Base-by-base conservation (phyloP, 1,140 invertebrate genomes). In the Schlechtendalia chinensis region DNA sequence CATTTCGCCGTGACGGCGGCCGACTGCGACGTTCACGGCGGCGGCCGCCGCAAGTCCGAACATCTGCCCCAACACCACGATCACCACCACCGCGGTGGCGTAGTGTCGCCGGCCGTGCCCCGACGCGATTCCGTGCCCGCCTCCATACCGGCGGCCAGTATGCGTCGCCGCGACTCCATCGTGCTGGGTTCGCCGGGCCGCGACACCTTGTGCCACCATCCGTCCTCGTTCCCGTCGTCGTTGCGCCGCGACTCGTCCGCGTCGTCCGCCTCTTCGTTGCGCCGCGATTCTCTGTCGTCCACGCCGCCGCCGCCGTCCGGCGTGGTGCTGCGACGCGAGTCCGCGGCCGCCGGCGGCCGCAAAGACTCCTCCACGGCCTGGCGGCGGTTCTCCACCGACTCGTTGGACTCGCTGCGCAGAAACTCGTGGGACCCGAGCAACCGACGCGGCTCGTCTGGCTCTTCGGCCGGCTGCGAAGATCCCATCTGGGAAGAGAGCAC, bases 341-440 rank as follows among this genome's bases (percentile, higher is more conserved):
- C 67, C 2, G 1, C 50, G 24, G 63, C 19, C 45, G 27, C 45
- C 12, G 77, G 63, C 65, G 77, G 63, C 65, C 65, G 81, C 22
- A 74, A 47, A 29, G 65, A 72, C 27, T 74, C 65, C 5, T 47
- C 65, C 22, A 59, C 81, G 32, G 87, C 88, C 81, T 88, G 89
- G 1, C 83, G 88, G 22, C 59, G 89, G 56, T 91, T 90, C 61
- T 93, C 92, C 0, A 90, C 90, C 6, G 91, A 93, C 85, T 93
- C 91, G 0, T 84, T 92, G 83, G 91, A 92, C 85, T 89, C 89
- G 65, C 83, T 86, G 45, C 89, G 90, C 85, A 88, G 91, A 80
- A 89, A 89, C 83, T 90, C 89, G 14, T 92, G 90, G 90, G 91
- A 93, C 83, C 86, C 89, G 10, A 89, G 88, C 39, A 24, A 54